Base-by-base conservation (phyloP, 2,113 vertebrate species). In the Halichoeres trimaculatus region DNA sequence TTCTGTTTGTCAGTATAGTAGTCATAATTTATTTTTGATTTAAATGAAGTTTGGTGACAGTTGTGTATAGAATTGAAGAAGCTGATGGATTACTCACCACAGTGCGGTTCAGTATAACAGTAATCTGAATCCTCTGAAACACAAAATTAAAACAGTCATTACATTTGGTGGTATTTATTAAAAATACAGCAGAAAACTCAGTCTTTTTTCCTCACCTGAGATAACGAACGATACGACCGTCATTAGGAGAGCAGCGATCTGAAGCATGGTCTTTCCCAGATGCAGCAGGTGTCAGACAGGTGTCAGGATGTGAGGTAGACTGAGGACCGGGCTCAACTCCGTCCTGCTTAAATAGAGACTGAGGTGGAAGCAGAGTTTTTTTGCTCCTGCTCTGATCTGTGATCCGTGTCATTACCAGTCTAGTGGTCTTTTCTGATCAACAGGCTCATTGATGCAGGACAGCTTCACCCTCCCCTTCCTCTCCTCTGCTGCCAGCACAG, bases 71-170 rank as follows among this genome's bases (percentile, higher is more conserved):
- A 70, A 51, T 41, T 24, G 30, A 52, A 36, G 1, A 1, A 47
- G 1, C 5, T 10, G 2, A 14, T 2, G 4, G n/a, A 26, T 58
- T 7, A 84, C 93, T 93, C 65, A 94, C 93, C 88, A 84, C 93
- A 94, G 0, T 87, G 70, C 10, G 72, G 69, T 58, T 92, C 85
- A 30, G 89, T 61, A 41, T 94, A 94, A 78, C 93, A 94, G 79
- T 90, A 94, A 20, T n/a, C n/a, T n/a, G n/a, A n/a, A n/a, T 93
- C 89, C 14, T 82, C 89, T 91, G 77, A 36, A 88, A 75, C 6
- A 74, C 1, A n/a, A 47, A 74, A 66, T 4, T 5, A 80, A 0
- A 68, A 4, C 3, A 70, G 23, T 23, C 36, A 35, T 16, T 22
- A 1, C 11, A 64, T 38, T 0, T 17, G 1, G 8, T 58, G 17